Evolutionary conservation across 2,797 vertebrate species (phyloP), one percentile per base, ranked within the genome.

Genomic region (Periparus ater): DNA sequence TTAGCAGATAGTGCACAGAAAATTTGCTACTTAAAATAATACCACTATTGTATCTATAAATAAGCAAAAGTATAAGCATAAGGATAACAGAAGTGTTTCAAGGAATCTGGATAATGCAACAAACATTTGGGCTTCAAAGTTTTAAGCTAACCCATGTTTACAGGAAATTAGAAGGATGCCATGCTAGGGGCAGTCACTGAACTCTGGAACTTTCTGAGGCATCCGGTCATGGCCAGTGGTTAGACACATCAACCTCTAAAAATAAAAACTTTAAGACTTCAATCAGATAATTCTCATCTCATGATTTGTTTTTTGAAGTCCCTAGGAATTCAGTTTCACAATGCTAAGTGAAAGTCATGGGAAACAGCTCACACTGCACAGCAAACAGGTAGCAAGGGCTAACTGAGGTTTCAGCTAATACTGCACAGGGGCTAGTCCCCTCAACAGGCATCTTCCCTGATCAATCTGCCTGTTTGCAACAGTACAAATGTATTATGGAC

Each of bases 81-180:
- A 82, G 61, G 25, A 23, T 60, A 88, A 86, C 36, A 78, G 26
- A 63, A 93, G 22, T 36, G 27, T 79, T 92, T 85, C 47, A 71
- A 77, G 77, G 29, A 74, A 90, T 65, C 44, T 54, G 53, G 19
- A 80, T 77, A 85, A 89, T 17, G 42, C 45, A 91, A 66, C 40
- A 89, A 85, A 85, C 18, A 80, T 77, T 63, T 74, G 57, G 68
- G 38, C 57, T 88, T 83, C 57, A 32, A 88, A 85, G 70, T 91
- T 79, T 83, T 65, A 92, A 92, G 27, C 23, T 85, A 80, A 85
- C 89, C 72, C 57, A 77, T 71, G 72, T 77, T 91, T 85, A 89
- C 38, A 71, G 18, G 60, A 51, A 79, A 82, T 58, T 63, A 70
- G 29, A 89, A 93, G 45, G 65, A 93, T 88, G 47, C 19, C n/a